Conservation (phyloP, 2,797 vertebrate species). For the Amazona finschi region DNA sequence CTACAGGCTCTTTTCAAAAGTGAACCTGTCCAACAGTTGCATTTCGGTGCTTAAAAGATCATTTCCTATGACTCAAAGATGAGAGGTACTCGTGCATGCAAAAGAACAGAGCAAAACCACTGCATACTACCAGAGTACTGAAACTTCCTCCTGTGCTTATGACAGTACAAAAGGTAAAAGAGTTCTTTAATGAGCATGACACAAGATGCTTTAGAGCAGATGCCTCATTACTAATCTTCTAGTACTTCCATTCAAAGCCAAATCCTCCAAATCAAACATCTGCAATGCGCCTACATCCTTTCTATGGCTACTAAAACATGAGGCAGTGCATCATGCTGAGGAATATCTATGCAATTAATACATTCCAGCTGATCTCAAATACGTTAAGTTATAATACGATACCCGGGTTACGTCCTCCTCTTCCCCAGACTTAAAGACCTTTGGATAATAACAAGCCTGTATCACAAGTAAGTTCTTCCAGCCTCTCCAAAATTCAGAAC, state of each 20-base stretch:
- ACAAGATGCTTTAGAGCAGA: neutral
- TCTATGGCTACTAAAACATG: neutral
- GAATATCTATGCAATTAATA: fast-evolving
- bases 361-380: neutral
- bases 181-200: neutral
- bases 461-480: neutral
- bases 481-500: neutral
- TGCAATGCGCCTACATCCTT: neutral
- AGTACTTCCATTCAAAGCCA: neutral
- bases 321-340: neutral
- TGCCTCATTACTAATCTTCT: neutral
- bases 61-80: neutral
- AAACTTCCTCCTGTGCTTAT: neutral
- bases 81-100: neutral
- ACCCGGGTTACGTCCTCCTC: neutral
- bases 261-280: neutral
- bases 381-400: neutral
- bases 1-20: neutral
- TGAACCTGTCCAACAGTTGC: neutral
- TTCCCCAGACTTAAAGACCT: neutral
- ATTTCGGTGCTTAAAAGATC: neutral
- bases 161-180: neutral
- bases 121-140: neutral
- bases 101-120: neutral
- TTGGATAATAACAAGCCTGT: neutral